Evolutionary conservation across 2,113 vertebrate species (phyloP).

Genomic region (Alces alces): DNA sequence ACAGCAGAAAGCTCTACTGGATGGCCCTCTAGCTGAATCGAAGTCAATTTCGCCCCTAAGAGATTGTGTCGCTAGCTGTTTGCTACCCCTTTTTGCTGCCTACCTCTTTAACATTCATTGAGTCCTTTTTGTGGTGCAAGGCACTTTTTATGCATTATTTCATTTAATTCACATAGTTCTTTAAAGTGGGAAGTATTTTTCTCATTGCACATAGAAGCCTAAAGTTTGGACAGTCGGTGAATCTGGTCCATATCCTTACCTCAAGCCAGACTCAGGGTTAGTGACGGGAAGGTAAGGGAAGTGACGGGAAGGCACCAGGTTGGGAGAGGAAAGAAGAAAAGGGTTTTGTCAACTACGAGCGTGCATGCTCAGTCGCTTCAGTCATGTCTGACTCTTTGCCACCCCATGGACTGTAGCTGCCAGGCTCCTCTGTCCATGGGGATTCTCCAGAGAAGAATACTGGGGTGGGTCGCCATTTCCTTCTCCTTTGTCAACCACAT

Average conservation of each 20-base stretch:
- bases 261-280: too few relatives aligned
- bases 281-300: too few relatives aligned
- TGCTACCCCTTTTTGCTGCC: neutral
- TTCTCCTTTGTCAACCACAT: neutral
- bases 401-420: neutral
- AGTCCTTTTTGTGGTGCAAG: neutral
- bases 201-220: neutral
- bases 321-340: neutral
- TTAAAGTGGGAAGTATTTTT: neutral
- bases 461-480: neutral
- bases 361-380: neutral
- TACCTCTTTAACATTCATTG: neutral
- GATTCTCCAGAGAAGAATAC: neutral
- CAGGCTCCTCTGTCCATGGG: neutral
- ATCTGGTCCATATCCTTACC: neutral
- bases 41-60: neutral
- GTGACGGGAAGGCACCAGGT: neutral
- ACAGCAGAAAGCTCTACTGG: neutral
- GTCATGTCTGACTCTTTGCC: neutral
- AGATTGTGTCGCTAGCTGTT: neutral
- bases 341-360: neutral
- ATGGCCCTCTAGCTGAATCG: fast-evolving
- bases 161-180: neutral
- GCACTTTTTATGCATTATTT: neutral
- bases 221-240: neutral